Evolutionary conservation across 1,140 invertebrate genomes (phyloP), one percentile per base, ranked within the genome.

Genomic region (Solenopsis fugax): DNA sequence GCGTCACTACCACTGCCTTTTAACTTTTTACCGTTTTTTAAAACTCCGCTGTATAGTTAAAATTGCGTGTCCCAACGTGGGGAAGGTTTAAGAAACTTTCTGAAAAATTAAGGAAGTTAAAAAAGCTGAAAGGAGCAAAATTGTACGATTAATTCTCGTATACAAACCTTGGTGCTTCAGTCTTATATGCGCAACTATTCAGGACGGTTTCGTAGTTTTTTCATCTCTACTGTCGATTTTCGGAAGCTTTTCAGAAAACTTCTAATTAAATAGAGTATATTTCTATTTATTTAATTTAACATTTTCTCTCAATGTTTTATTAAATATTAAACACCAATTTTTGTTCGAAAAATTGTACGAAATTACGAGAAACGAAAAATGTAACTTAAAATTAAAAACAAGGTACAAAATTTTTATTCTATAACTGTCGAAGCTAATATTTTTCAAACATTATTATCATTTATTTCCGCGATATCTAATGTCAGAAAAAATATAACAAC

Each of bases 1-100:
- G 54, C 69, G 54, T 84, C 80, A 75, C 69, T 84, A 75, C n/a
- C 69, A 84, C 56, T 37, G 69, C 69, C 69, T 84, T 84, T 84
- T 73, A 84, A 84, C 67, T 82, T 73, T 82, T 73, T 24, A 48
- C 21, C 69, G 41, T 41, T 75, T 82, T 56, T 60, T 72, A 62
- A 73, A 73, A 84, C 41, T 48, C 13, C 45, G 21, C 12, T 24
- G 41, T n/a, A 37, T 50, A 82, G 78, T 60, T 75, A 84, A 75
- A 73, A 75, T 62, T 9, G 67, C 24, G 18, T 56, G 18, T 58
- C 41, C 24, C 7, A 45, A 24, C 24, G 24, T 12, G 37, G 7
- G 2, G 37, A 24, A 84, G 21, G 41, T 52, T 41, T 24, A 41
- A 58, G 18, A 69, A 84, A 52, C 24, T 75, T 24, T 5, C 12